Base-by-base conservation (phyloP, 2,797 vertebrate genomes). In the Squalus acanthias region DNA sequence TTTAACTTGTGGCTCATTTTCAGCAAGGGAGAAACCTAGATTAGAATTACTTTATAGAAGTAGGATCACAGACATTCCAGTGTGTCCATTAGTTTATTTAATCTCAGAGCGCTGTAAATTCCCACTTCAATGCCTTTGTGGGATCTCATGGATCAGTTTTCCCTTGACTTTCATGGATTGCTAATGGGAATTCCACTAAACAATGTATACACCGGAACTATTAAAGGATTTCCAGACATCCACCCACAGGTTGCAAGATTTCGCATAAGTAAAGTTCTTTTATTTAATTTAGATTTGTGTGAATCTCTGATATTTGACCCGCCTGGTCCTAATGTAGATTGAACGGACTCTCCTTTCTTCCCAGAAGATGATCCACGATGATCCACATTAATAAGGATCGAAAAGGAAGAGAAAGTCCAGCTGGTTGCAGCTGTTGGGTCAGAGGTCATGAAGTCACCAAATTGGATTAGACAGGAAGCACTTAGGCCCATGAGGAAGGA, bases 391-490 rank as follows among this genome's bases (percentile, higher is more conserved):
- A 93, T 69, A 63, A 93, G 91, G n/a, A 93, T 69, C 8, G n/a
- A 93, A 69, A 39, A 69, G 20, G 22, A 93, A 50, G 91, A 20
- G 65, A 22, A 93, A 26, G 63, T 93, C 65, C 91, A 93, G 91
- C 91, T 93, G 91, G 91, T 93, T 93, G 65, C 91, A 93, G 91
- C 91, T 69, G 65, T 93, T 93, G 63, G 91, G 65, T 69, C 46
- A 20, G 46, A 85, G 82, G 33, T 85, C 20, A 26, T 69, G 65
- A 69, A 93, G 65, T 93, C 91, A 69, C 91, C 20, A 46, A 93
- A 46, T 26, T 92, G 60, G 63, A 39, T 92, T 92, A 46, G 2
- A 69, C n/a, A 46, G n/a, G n/a, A 93, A 93, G 60, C 88, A 63
- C 33, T 93, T 93, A 4, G 65, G 12, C 39, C 63, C n/a, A 93